Percentiles rank a stretch among this genome's conserved stretches.
phyloP scores from a whole-genome alignment of 2,797 vertebrate species.

The Myoxocephalus aenaeus region DNA sequence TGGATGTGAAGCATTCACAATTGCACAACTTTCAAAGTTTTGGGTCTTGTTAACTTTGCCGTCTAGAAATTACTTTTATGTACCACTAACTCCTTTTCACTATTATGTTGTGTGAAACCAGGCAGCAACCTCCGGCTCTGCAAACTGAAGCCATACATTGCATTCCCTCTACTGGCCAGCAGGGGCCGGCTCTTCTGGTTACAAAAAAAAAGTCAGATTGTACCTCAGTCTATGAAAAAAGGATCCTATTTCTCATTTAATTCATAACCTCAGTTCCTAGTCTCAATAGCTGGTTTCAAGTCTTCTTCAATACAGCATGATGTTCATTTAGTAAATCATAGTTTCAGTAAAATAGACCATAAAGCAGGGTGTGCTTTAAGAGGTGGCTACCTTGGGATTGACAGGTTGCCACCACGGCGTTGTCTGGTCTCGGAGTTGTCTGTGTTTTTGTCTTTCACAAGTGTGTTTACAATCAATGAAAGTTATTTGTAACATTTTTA shows the following conservation, averaged over 20 bases:
- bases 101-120: background rate
- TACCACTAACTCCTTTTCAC: background rate
- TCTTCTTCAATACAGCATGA: background rate
- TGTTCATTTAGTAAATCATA: background rate
- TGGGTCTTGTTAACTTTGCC: conserved; percentile 5
- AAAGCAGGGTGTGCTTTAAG: background rate
- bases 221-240: background rate
- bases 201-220: background rate
- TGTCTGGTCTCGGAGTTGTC: background rate
- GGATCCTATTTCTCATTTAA: background rate
- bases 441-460: background rate
- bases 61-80: background rate
- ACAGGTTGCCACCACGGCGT: background rate
- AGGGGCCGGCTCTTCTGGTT: background rate
- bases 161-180: background rate
- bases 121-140: background rate
- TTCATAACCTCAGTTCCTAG: background rate
- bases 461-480: background rate
- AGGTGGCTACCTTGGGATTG: background rate
- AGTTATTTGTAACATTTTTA: background rate
- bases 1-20: conserved; percentile 16
- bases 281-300: background rate
- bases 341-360: background rate
- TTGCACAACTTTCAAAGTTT: conserved; percentile 1
- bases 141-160: background rate